Percentiles rank a stretch among this genome's conserved stretches.
Conservation (phyloP, 2,797 vertebrate species). For the Dromococcyx pavoninus region DNA sequence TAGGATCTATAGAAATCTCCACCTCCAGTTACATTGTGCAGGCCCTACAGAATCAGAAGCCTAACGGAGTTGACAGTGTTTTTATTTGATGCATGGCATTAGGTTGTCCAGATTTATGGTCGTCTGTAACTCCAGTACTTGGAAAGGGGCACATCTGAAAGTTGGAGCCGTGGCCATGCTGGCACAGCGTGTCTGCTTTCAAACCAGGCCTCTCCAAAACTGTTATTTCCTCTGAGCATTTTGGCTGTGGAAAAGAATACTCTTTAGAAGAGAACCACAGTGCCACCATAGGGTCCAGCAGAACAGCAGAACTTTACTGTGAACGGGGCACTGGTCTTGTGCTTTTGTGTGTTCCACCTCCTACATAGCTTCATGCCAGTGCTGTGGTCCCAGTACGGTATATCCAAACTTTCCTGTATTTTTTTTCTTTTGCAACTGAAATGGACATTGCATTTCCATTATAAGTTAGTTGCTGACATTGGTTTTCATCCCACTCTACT, state of each 20-base stretch:
- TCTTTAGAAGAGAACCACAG: not conserved
- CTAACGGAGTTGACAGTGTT: not conserved
- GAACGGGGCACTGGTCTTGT: not conserved
- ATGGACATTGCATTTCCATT: not conserved
- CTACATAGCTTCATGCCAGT: not conserved
- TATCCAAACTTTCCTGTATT: not conserved
- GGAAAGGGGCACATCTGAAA: not conserved
- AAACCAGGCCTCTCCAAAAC: accelerated
- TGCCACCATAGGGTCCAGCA: not conserved
- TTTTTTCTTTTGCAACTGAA: not conserved
- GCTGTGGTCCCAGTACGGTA: not conserved
- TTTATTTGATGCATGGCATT: not conserved
- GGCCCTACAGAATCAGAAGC: not conserved
- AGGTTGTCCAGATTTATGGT: not conserved
- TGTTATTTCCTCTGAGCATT: not conserved
- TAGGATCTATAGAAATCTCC: not conserved
- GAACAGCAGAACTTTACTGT: not conserved
- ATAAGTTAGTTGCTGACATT: not conserved
- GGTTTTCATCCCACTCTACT: not conserved
- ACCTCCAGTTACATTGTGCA: not conserved
- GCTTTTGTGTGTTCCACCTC: not conserved
- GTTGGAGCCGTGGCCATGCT: not conserved
- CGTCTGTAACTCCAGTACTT: not conserved
- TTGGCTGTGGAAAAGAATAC: not conserved
- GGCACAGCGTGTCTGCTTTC: not conserved